Evolutionary conservation across 2,888 invertebrate genomes (phyloP).

Genomic region (Euproctis similis): DNA sequence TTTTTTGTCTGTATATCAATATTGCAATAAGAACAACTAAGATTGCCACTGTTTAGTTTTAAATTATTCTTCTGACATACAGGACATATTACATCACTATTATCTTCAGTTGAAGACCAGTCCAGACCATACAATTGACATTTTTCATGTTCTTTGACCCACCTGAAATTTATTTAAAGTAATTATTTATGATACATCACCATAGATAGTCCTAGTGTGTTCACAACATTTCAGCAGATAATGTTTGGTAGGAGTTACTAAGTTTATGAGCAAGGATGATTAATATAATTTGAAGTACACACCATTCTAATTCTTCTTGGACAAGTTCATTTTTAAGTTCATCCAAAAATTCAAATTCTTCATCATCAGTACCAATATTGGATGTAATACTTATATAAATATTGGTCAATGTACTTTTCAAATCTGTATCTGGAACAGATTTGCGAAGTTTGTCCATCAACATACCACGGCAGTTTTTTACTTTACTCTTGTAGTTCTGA

Average conservation of each 20-base stretch:
- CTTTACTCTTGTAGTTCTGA: constrained; percentile 57
- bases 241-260: too few species aligned
- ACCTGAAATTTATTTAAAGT: constrained; percentile 51
- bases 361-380: constrained; percentile 35
- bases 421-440: constrained; percentile 33
- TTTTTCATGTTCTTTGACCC: constrained; percentile 58
- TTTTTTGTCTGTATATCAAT: constrained; percentile 37
- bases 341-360: constrained; percentile 48
- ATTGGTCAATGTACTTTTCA: constrained; percentile 43
- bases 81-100: constrained; percentile 66
- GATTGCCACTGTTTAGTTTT: constrained; percentile 20
- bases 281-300: constrained; percentile 4
- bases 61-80: constrained; percentile 64
- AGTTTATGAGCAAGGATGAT: neutral
- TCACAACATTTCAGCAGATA: too few species aligned
- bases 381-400: constrained; percentile 57
- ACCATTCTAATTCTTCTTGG: constrained; percentile 64
- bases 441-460: constrained; percentile 53
- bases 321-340: constrained; percentile 57
- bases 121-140: constrained; percentile 49
- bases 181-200: too few species aligned
- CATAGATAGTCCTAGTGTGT: too few species aligned
- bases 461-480: constrained; percentile 53
- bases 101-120: constrained; percentile 51
- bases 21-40: constrained; percentile 53